Evolutionary conservation across 2,113 vertebrate species (phyloP).

Genomic region (Fukomys damarensis): DNA sequence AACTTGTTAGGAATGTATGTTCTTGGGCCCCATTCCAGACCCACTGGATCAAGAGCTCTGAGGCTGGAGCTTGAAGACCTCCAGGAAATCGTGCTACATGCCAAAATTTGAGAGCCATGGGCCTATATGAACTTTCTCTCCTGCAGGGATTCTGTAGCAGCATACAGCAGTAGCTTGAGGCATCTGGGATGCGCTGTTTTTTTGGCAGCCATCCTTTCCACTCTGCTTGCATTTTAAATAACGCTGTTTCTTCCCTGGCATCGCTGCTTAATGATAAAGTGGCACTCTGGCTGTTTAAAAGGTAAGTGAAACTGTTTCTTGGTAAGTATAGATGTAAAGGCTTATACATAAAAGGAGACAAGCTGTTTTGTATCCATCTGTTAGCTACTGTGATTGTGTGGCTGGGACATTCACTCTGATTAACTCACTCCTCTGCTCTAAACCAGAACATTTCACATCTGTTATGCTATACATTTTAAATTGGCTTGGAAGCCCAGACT

Average conservation of each 20-base stretch:
- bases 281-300: slow-evolving; percentile 75
- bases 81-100: neutral
- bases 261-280: slow-evolving; percentile 77
- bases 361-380: slow-evolving; percentile 39
- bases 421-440: slow-evolving; percentile 25
- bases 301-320: slow-evolving; percentile 68
- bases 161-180: slow-evolving; percentile 27
- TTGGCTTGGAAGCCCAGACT: slow-evolving; percentile 58
- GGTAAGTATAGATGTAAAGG: slow-evolving; percentile 60
- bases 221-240: slow-evolving; percentile 78
- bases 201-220: slow-evolving; percentile 74
- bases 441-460: slow-evolving; percentile 55
- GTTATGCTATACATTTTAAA: slow-evolving; percentile 16
- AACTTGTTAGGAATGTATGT: neutral
- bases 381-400: slow-evolving; percentile 54
- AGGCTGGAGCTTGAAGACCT: neutral
- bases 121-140: neutral
- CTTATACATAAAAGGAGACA: slow-evolving; percentile 44
- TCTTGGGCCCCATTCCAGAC: neutral
- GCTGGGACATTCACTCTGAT: slow-evolving; percentile 44
- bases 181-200: slow-evolving; percentile 63
- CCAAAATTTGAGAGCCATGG: neutral
- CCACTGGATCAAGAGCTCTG: neutral
- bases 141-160: slow-evolving; percentile 25
- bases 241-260: slow-evolving; percentile 72